phyloP scores from a whole-genome alignment of 2,888 invertebrate genomes.

The Barypeithes pellucidus region DNA sequence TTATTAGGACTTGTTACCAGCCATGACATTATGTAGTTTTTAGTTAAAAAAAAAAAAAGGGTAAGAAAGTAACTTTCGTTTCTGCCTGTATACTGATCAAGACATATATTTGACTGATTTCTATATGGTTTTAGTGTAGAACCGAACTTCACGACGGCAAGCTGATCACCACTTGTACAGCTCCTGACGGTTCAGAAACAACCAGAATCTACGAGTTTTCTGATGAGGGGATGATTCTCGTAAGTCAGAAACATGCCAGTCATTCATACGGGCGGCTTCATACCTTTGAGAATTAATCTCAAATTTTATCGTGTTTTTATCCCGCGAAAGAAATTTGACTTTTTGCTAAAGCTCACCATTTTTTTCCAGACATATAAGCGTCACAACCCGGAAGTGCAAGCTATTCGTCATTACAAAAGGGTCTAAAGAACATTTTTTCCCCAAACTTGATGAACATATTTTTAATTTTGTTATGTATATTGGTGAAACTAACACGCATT shows the following conservation, averaged over 20 bases:
- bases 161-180: conserved; percentile 68
- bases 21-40: too few species aligned
- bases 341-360: too few species aligned
- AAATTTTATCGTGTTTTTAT: too few species aligned
- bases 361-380: conserved; percentile 75
- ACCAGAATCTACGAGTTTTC: conserved; percentile 70
- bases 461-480: not conserved
- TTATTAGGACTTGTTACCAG: too few species aligned
- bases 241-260: too few species aligned
- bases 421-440: conserved; percentile 59
- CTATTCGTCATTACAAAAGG: conserved; percentile 75
- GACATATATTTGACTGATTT: too few species aligned
- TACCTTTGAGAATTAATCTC: not conserved
- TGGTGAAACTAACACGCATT: too few species aligned
- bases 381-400: conserved; percentile 72
- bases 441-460: not conserved
- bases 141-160: conserved; percentile 74
- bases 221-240: conserved; percentile 63
- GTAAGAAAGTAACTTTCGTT: too few species aligned
- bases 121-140: conserved; percentile 74
- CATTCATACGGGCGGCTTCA: too few species aligned
- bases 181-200: conserved; percentile 63
- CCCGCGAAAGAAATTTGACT: too few species aligned
- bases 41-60: too few species aligned
- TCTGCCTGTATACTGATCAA: too few species aligned